Base-by-base conservation (phyloP, 2,113 vertebrate genomes). In the Natator depressus region DNA sequence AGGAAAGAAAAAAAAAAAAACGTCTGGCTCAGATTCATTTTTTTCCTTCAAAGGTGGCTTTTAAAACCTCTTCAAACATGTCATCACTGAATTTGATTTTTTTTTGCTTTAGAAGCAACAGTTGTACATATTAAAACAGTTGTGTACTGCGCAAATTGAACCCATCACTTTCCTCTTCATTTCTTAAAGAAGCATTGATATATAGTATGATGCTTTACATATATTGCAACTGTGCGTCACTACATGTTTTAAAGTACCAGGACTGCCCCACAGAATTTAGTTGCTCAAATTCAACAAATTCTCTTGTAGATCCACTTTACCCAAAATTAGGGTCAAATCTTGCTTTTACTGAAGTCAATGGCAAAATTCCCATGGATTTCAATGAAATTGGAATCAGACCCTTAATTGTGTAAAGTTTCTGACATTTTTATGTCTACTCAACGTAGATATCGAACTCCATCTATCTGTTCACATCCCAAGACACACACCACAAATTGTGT, bases 41-140 rank as follows among this genome's bases (percentile, higher is more conserved):
- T 85, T 59, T 16, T 82, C 51, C 94, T 92, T 95, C 95, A 80
- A 89, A 93, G 85, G 59, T 1, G 81, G 93, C 83, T 93, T 92
- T 96, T 89, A 49, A 95, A 96, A 96, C 90, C 87, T 97, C 93
- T 93, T 95, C 95, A 93, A 97, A 95, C 25, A 17, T 38, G 87
- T 53, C 89, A 89, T 89, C 72, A 91, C 25, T 2, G 59, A 89
- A 78, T 49, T 84, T 29, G 78, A 95, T 91, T 95, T 91, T 78
- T 78, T 85, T 91, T 82, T 87, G 88, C 95, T 91, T 93, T 89
- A 93, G 76, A 94, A 96, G 83, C 6, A 91, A 84, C 85, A 85
- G 57, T 0, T 1, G 65, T 84, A 85, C 80, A 17, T 27, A 88
- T 13, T 53, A 80, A 93, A 83, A 6, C 54, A 93, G 88, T 94